Base-by-base conservation (phyloP, 64 coral and sea anemone genomes). In the Pachyseris speciosa region DNA sequence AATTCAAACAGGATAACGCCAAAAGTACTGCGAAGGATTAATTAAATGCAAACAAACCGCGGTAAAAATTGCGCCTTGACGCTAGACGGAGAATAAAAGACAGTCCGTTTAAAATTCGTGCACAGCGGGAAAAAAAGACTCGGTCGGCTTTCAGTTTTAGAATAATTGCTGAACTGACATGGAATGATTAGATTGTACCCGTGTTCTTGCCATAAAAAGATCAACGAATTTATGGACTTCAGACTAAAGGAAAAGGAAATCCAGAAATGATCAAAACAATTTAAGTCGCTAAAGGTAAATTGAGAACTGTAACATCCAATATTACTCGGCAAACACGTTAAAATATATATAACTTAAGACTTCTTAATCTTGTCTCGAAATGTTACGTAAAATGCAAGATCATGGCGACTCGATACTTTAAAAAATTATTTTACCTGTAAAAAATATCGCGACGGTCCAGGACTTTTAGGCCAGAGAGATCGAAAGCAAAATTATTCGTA, bases 261-360 rank as follows among this genome's bases (percentile, higher is more conserved):
- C 50, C 13, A 40, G 4, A 41, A 2, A 81, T 17, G 26, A 2
- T 37, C 9, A 40, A 57, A 61, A n/a, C 53, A 63, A 41, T 12
- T 74, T 20, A n/a, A 81, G 51, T 15, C 32, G 51, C 20, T 61
- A 39, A 41, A 17, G 30, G 10, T 58, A 81, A 59, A 81, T 37
- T 63, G 53, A 40, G 52, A 81, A 22, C 3, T 25, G 22, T 11
- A 40, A 61, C 17, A 81, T 40, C 34, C 50, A 57, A 80, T 32
- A 60, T 59, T 80, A 34, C 28, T 80, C 51, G 40, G 77, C 52
- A 81, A 81, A 63, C 77, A 81, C 20, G 32, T 37, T 63, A 11
- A 64, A 39, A 63, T 81, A 39, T 57, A 9, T 20, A 4, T 15
- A 20, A 19, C 4, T 20, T 71, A 39, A 68, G 36, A 0, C 7